Conservation (phyloP, 2,113 vertebrate species). For the Platanista minor region DNA sequence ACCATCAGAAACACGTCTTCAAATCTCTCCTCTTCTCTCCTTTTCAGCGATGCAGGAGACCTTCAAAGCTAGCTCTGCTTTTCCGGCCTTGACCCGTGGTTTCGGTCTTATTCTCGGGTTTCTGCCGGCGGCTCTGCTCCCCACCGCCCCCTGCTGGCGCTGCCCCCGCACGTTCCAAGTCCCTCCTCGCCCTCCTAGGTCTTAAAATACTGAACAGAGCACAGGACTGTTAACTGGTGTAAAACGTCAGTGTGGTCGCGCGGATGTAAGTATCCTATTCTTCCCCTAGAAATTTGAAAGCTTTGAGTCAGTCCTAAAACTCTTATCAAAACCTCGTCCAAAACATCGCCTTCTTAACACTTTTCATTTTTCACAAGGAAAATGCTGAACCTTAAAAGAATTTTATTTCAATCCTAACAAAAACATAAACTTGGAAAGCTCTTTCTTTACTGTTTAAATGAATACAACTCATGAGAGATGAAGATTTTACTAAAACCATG, state of each 20-base stretch:
- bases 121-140: not conserved
- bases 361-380: constrained; percentile 33
- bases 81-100: not conserved
- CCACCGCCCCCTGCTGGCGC: not conserved
- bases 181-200: not conserved
- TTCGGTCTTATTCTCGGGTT: not conserved
- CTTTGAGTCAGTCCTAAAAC: not conserved
- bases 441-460: not conserved
- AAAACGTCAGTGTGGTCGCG: not conserved
- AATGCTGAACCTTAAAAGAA: not conserved
- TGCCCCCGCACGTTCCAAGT: not conserved
- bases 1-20: not conserved
- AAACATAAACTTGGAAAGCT: not conserved
- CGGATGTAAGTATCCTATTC: not conserved
- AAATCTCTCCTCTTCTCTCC: not conserved
- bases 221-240: not conserved
- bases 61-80: not conserved
- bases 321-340: not conserved
- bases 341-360: not conserved
- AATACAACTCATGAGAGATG: not conserved
- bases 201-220: not conserved
- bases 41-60: not conserved
- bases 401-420: constrained; percentile 36
- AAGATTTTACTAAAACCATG: not conserved
- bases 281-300: not conserved